A percentile compares a stretch with the other conserved stretches of the same genome.
phyloP scores from a whole-genome alignment of 2,797 vertebrate species.

The Gymnopithys bicolor region DNA sequence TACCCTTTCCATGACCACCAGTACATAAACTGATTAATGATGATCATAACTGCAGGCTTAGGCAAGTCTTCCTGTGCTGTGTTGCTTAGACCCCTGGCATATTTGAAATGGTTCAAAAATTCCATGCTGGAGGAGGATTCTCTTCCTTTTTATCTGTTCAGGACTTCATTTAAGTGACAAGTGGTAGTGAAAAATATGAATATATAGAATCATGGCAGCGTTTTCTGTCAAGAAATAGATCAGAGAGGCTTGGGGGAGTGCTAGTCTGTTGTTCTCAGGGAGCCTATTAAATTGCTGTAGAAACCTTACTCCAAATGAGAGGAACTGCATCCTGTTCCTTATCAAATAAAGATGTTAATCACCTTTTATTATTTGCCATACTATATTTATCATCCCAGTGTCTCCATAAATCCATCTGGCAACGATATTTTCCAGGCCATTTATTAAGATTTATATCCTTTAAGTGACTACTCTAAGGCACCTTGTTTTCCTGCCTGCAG shows the following conservation, averaged over 20 bases:
- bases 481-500: not conserved
- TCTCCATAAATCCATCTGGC: not conserved
- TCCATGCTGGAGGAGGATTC: not conserved
- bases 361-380: not conserved
- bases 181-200: not conserved
- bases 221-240: conserved; percentile 15
- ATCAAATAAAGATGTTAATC: conserved; percentile 28
- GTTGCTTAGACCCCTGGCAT: not conserved
- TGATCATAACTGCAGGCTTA: not conserved
- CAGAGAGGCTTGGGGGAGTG: not conserved
- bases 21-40: not conserved
- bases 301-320: not conserved
- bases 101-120: not conserved
- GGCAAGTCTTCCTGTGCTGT: not conserved
- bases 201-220: not conserved
- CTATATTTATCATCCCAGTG: not conserved
- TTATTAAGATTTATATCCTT: not conserved
- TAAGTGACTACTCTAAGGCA: not conserved
- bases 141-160: not conserved
- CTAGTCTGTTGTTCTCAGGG: not conserved
- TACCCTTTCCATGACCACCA: not conserved
- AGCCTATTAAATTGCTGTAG: not conserved
- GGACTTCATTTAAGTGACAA: not conserved
- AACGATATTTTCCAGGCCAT: not conserved
- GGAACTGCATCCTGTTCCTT: not conserved